These are phyloP conservation scores for Etheostoma perlongum DNA, from an alignment of 2,797 vertebrate genomes.

Conservation along the genomic window DNA sequence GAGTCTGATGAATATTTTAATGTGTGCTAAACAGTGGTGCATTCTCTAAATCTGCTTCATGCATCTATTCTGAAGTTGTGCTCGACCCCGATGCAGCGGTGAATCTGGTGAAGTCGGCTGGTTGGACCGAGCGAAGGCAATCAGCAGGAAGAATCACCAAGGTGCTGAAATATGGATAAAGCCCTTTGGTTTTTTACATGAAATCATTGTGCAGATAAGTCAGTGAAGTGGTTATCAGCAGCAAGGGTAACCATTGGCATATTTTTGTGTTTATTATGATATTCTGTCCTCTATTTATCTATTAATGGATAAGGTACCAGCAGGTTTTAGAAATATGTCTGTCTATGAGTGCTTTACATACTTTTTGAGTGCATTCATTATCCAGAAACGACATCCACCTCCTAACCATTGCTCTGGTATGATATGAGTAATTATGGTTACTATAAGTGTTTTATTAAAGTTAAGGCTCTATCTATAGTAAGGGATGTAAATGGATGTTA, in stretches of 20 bases:
- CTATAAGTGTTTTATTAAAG: too few relatives aligned
- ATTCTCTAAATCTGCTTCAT: neutral
- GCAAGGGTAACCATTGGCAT: neutral
- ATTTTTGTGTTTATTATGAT: too few relatives aligned
- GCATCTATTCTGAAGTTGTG: conserved; percentile 6
- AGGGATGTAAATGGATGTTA: too few relatives aligned
- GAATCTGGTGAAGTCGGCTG: neutral
- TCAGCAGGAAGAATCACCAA: neutral
- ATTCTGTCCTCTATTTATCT: too few relatives aligned
- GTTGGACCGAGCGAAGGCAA: neutral
- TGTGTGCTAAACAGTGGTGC: conserved; percentile 1
- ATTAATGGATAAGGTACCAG: too few relatives aligned
- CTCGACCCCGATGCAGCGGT: neutral
- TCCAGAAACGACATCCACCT: too few relatives aligned
- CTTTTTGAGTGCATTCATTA: too few relatives aligned
- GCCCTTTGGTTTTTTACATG: neutral
- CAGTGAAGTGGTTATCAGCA: neutral
- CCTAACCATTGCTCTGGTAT: too few relatives aligned
- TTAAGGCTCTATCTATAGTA: too few relatives aligned
- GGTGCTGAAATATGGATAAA: neutral
- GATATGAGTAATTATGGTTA: too few relatives aligned
- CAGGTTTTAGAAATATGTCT: too few relatives aligned
- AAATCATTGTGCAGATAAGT: neutral
- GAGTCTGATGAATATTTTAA: conserved; percentile 54
- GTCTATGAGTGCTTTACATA: too few relatives aligned